Evolutionary conservation across 2,888 invertebrate genomes (phyloP).

Genomic region (Sphaerophoria taeniata): DNA sequence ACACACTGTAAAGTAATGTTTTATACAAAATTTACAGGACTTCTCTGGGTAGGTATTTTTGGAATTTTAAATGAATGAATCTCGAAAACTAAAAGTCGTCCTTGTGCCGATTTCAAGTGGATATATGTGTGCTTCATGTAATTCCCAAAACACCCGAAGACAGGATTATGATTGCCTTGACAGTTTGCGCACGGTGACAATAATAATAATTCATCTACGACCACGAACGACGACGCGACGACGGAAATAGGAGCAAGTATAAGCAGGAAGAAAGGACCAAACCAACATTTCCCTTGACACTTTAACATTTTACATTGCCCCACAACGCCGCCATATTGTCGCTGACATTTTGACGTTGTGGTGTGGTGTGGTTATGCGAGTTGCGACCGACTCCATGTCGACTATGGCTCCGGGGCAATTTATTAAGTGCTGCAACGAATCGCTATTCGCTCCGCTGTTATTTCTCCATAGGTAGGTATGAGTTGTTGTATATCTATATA

Average conservation of each 20-base stretch:
- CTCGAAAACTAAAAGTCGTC: neutral
- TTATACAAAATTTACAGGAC: conserved; percentile 4
- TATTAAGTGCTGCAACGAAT: conserved; percentile 65
- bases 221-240: neutral
- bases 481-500: neutral
- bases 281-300: conserved; percentile 37
- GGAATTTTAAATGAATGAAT: neutral
- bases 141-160: conserved; percentile 53
- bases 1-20: neutral
- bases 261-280: conserved; percentile 12
- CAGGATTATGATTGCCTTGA: conserved; percentile 69
- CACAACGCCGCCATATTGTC: neutral
- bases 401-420: conserved; percentile 57
- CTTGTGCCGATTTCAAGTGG: conserved; percentile 47
- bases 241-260: conserved; percentile 31
- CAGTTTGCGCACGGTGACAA: conserved; percentile 63
- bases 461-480: neutral
- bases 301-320: neutral
- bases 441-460: neutral
- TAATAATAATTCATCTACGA: conserved; percentile 57
- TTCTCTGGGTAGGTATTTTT: neutral
- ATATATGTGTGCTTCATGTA: neutral
- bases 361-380: neutral
- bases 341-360: neutral
- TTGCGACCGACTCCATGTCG: no score